phyloP scores from a whole-genome alignment of 2,113 vertebrate species.

The Caretta caretta region DNA sequence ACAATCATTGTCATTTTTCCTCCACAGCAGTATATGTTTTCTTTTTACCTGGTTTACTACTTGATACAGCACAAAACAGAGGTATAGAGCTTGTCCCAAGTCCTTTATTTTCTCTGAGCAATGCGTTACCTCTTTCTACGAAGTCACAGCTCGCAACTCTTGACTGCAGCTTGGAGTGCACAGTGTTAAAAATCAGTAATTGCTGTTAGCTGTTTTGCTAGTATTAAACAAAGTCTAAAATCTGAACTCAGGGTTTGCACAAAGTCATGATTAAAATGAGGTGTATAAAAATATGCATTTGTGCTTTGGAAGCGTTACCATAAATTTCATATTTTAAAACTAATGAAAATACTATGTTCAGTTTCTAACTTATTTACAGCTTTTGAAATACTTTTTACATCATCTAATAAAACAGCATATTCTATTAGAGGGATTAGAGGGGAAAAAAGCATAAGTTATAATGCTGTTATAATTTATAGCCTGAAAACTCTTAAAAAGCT shows the following conservation, averaged over 20 bases:
- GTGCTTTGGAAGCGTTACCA: slow-evolving; percentile 77
- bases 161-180: slow-evolving; percentile 60
- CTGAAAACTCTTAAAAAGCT: slow-evolving; percentile 28
- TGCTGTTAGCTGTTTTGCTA: slow-evolving; percentile 32
- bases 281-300: slow-evolving; percentile 81
- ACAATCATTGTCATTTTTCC: slow-evolving; percentile 43
- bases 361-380: slow-evolving; percentile 63
- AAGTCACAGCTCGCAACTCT: slow-evolving; percentile 29
- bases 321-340: slow-evolving; percentile 65
- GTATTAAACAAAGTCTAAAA: slow-evolving; percentile 56
- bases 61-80: neutral
- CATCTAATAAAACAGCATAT: slow-evolving; percentile 43
- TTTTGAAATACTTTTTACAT: slow-evolving; percentile 53
- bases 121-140: slow-evolving; percentile 12
- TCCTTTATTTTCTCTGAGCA: slow-evolving; percentile 21
- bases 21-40: neutral
- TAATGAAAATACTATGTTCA: slow-evolving; percentile 51
- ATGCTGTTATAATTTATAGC: slow-evolving; percentile 37
- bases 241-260: slow-evolving; percentile 54
- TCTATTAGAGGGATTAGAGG: slow-evolving; percentile 15
- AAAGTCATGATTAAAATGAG: slow-evolving; percentile 69
- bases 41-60: neutral
- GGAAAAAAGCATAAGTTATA: slow-evolving; percentile 22
- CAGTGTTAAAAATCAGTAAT: slow-evolving; percentile 60
- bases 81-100: neutral